phyloP scores from a whole-genome alignment of 2,888 invertebrate species.

The Agonopterix subpropinquella region DNA sequence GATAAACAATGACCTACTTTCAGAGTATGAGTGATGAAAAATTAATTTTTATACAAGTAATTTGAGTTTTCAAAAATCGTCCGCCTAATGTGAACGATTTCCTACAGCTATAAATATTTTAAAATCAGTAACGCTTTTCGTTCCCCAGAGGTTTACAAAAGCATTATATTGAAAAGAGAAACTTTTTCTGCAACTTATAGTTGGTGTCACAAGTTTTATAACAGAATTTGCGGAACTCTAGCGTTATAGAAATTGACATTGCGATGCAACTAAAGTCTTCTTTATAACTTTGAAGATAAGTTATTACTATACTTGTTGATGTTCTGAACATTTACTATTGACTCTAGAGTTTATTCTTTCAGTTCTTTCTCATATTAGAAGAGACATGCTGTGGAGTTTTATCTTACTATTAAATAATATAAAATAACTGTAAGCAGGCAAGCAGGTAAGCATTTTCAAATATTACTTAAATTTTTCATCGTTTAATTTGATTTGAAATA shows the following conservation, averaged over 20 bases:
- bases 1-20: too few species aligned
- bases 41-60: too few species aligned
- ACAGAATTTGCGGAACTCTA: slow-evolving; percentile 27
- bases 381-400: too few species aligned
- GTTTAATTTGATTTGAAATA: too few species aligned
- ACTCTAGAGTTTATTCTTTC: too few species aligned
- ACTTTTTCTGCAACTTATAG: slow-evolving; percentile 18
- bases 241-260: slow-evolving; percentile 29
- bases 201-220: slow-evolving; percentile 41
- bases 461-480: too few species aligned
- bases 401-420: too few species aligned
- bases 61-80: background rate
- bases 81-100: background rate
- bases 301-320: background rate
- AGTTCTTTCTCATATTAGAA: slow-evolving; percentile 7
- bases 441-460: too few species aligned
- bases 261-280: slow-evolving; percentile 22
- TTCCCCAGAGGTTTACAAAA: background rate
- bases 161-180: slow-evolving; percentile 9
- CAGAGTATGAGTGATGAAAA: too few species aligned
- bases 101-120: slow-evolving; percentile 17
- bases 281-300: slow-evolving; percentile 2
- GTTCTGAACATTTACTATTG: too few species aligned
- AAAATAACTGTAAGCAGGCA: too few species aligned
- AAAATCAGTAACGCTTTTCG: background rate